phyloP scores from a whole-genome alignment of 2,888 invertebrate species.

The Polydrusus pterygomalis region DNA sequence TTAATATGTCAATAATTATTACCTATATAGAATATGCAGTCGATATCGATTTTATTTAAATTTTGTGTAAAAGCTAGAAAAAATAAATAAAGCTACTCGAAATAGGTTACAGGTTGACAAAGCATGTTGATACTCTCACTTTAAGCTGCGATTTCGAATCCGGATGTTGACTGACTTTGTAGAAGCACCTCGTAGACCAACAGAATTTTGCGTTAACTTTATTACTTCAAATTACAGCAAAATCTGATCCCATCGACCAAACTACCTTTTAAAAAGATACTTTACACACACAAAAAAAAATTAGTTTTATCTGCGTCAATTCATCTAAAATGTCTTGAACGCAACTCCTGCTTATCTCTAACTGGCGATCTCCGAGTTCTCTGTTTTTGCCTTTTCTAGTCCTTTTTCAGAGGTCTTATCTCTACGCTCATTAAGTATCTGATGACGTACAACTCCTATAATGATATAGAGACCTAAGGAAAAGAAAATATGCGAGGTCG shows the following conservation, averaged over 20 bases:
- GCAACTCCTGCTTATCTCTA: conserved; percentile 35
- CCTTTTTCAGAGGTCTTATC: conserved; percentile 32
- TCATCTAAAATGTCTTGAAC: conserved; percentile 43
- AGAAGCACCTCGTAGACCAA: no score
- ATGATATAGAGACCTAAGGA: conserved; percentile 15
- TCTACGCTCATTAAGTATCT: conserved; percentile 33
- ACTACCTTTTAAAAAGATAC: conserved; percentile 27
- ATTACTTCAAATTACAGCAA: conserved; percentile 23
- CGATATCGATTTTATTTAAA: no score
- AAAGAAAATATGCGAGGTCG: conserved; percentile 4
- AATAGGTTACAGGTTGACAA: no score
- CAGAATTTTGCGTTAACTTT: background rate
- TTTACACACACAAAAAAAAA: conserved; percentile 28
- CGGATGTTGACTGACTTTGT: no score
- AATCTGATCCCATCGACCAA: conserved; percentile 27
- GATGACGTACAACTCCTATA: conserved; percentile 21
- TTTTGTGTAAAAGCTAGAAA: no score
- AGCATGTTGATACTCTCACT: no score
- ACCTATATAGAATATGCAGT: no score
- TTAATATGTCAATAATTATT: no score
- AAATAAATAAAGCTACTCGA: no score
- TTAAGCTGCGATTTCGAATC: no score
- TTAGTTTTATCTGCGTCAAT: conserved; percentile 32
- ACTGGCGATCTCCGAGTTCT: conserved; percentile 33
- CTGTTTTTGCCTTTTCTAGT: conserved; percentile 34